Conservation (phyloP, 2,113 vertebrate species). For the Petaurus breviceps region DNA sequence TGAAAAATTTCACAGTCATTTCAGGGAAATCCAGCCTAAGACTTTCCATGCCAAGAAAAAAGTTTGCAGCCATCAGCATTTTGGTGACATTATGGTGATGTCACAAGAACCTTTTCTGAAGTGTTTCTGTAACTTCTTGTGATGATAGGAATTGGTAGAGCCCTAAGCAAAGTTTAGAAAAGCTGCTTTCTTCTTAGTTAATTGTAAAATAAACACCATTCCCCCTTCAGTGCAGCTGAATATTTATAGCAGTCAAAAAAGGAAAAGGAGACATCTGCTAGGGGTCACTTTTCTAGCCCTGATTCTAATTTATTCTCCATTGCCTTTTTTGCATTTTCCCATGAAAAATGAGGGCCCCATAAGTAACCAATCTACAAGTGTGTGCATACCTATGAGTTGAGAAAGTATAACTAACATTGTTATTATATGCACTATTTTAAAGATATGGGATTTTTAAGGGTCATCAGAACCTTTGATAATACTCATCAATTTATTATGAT, state of each 20-base stretch:
- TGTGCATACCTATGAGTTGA: not conserved
- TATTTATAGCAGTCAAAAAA: not conserved
- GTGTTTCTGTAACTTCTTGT: not conserved
- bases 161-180: not conserved
- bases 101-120: not conserved
- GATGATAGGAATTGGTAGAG: not conserved
- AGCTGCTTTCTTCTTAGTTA: not conserved
- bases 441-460: not conserved
- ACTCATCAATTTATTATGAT: not conserved
- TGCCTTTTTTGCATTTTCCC: not conserved
- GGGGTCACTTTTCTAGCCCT: not conserved
- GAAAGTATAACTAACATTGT: not conserved
- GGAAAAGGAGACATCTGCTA: not conserved
- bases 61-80: not conserved
- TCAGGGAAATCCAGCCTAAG: not conserved
- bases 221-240: not conserved
- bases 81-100: not conserved
- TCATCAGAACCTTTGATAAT: not conserved
- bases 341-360: not conserved
- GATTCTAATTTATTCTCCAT: not conserved
- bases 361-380: not conserved
- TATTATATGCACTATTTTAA: not conserved
- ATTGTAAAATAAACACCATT: not conserved
- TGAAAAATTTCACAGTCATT: not conserved
- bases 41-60: not conserved